Evolutionary conservation across 2,888 invertebrate species (phyloP), one percentile per base, ranked within the genome.

Genomic region (Stenodera caucasica): DNA sequence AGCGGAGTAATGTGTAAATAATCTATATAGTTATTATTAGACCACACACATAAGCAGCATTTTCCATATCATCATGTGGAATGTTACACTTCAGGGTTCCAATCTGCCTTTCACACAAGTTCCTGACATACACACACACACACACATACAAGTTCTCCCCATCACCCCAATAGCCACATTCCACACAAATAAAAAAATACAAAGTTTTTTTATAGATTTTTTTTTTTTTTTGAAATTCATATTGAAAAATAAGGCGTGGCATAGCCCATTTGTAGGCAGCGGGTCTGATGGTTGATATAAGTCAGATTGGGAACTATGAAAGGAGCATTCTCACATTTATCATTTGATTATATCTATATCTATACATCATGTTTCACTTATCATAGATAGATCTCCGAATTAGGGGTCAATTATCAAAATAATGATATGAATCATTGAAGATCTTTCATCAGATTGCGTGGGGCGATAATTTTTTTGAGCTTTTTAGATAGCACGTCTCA

Each of bases 301-400:
- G 85, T 85, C 88, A 88, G 88, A 88, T 88, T 88, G 88, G 88
- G 87, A 88, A 86, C 87, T 88, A 86, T 86, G 86, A 87, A 87
- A 86, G 85, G 87, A 85, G 86, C 87, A 87, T 88, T 88, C 87
- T 88, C 87, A 87, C 87, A 86, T 86, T 23, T 23, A 45, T 45
- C 49, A 32, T 37, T 21, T 70, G 66, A 68, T 73, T 45, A 23
- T 21, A 18, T 11, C 2, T 21, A 11, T 40, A 9, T 9, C 21
- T 18, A 40, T 40, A n/a, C n/a, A n/a, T n/a, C n/a, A n/a, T n/a
- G n/a, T n/a, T n/a, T n/a, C n/a, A n/a, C n/a, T n/a, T n/a, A n/a
- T n/a, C n/a, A n/a, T n/a, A n/a, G n/a, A n/a, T n/a, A n/a, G n/a
- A n/a, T n/a, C n/a, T n/a, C n/a, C n/a, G n/a, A n/a, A n/a, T n/a